Evolutionary conservation across 2,797 vertebrate species (phyloP), one percentile per base, ranked within the genome.

Genomic region (Macrochelys suwanniensis): DNA sequence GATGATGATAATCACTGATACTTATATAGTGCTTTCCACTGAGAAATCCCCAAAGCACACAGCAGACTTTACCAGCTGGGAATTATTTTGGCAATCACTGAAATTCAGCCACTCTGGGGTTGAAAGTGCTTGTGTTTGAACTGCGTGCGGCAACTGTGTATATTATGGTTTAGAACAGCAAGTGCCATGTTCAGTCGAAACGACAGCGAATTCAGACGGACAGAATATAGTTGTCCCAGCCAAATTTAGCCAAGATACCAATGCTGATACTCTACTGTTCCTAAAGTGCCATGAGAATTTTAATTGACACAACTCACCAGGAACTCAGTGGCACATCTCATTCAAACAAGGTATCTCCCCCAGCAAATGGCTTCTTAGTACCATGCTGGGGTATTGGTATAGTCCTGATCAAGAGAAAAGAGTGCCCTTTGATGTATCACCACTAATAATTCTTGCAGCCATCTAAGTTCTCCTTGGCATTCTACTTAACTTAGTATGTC

Each of bases 1-100:
- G 94, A 92, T 94, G 76, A 74, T 59, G 89, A 96, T 97, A 94
- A 88, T 78, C 68, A 28, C 82, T 90, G 97, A 57, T 96, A 87
- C 89, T 96, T 93, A 71, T 90, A 47, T 81, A 71, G 78, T 50
- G 31, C 31, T 94, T 98, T 87, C 95, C 82, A 51, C 87, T n/a
- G 89, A 95, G 87, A 96, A 85, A 37, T 3, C 83, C 96, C 86
- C 7, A 45, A 53, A 97, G 96, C 95, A 53, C 6, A 68, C 42
- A 89, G 80, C 51, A 54, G 2, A 28, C 56, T 82, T 19, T 71
- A 89, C 85, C 95, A 96, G 95, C 91, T 12, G 88, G 61, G 61
- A 85, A 78, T 59, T 86, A 84, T 85, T 93, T 88, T 47, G 15
- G 96, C 85, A 83, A 31, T 51, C 71, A 31, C 80, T 51, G 93